These are phyloP conservation scores for Semotilus atromaculatus DNA, from an alignment of 2,797 vertebrate species.

Conservation along the genomic window DNA sequence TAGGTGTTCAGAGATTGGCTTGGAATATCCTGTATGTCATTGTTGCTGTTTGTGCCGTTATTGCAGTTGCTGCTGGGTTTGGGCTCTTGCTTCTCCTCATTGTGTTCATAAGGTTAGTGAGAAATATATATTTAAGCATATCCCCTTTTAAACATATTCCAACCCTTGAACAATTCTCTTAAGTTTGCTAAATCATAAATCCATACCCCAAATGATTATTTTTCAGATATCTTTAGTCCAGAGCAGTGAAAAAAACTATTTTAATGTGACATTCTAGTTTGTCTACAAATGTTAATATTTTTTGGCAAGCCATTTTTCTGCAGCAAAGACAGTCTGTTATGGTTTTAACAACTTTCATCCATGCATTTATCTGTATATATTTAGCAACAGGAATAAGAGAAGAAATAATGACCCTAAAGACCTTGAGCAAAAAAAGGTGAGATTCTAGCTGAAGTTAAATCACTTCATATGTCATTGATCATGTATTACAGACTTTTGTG, in stretches of 20 bases:
- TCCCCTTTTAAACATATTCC: not conserved
- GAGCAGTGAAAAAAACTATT: no score
- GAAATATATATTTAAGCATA: not conserved
- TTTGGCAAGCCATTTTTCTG: not conserved
- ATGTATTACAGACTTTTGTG: not conserved
- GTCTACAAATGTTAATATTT: not conserved
- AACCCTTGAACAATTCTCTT: no score
- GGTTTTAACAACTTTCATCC: not conserved
- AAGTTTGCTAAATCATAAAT: no score
- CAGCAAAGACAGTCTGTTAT: not conserved
- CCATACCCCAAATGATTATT: no score
- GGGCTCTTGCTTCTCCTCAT: not conserved
- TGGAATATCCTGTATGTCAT: not conserved
- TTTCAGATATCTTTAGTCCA: not conserved
- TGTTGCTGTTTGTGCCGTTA: not conserved
- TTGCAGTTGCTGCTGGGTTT: not conserved
- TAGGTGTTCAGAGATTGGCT: not conserved
- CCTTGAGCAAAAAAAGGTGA: not conserved
- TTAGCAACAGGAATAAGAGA: not conserved
- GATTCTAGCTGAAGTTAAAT: not conserved
- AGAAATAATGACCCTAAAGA: not conserved
- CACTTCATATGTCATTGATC: not conserved
- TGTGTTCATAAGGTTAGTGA: not conserved
- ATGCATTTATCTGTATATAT: not conserved
- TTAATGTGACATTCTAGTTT: not conserved